phyloP scores from a whole-genome alignment of 2,797 vertebrate species.

The Phoebastria nigripes region DNA sequence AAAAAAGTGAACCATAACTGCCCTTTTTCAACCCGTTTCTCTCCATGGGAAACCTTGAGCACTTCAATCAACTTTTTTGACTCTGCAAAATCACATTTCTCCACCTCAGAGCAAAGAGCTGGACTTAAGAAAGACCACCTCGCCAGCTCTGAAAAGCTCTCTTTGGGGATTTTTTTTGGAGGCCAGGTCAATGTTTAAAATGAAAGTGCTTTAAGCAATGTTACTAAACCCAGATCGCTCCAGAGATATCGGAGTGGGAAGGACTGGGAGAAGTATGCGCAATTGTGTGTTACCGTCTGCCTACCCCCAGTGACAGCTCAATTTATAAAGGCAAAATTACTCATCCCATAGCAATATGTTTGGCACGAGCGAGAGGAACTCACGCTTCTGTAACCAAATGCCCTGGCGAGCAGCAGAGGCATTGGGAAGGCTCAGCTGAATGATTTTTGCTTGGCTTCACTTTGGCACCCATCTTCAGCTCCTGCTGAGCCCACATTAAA shows the following conservation, averaged over 20 bases:
- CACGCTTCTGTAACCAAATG: not conserved
- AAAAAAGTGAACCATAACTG: not conserved
- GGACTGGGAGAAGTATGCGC: not conserved
- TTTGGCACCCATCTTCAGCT: slow-evolving; percentile 11
- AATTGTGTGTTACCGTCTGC: not conserved
- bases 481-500: not conserved
- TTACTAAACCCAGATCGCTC: not conserved
- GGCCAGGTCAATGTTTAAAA: not conserved
- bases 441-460: slow-evolving; percentile 11
- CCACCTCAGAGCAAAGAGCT: not conserved
- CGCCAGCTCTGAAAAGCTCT: not conserved
- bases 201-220: not conserved
- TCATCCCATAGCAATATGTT: not conserved
- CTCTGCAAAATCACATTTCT: not conserved
- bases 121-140: not conserved
- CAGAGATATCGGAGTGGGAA: not conserved
- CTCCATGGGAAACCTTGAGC: not conserved
- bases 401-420: not conserved
- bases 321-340: slow-evolving; percentile 10
- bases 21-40: not conserved
- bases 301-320: not conserved
- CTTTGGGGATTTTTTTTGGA: not conserved
- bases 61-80: not conserved
- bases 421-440: not conserved
- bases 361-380: not conserved